phyloP scores from a whole-genome alignment of 2,888 invertebrate genomes.

The Dioctria linearis region DNA sequence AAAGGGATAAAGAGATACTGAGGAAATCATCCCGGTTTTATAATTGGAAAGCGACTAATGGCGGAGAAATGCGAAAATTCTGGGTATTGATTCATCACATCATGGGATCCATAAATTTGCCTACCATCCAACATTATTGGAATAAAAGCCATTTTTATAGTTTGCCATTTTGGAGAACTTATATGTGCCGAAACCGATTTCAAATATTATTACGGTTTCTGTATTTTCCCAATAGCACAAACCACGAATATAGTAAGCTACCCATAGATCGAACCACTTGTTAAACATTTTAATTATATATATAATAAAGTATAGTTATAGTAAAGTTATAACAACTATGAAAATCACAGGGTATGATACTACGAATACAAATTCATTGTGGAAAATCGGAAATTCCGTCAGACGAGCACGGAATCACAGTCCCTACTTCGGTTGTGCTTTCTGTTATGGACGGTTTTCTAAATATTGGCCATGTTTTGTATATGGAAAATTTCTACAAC shows the following conservation, averaged over 20 bases:
- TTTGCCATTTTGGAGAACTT: conserved; percentile 4
- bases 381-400: conserved; percentile 7
- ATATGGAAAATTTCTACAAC: conserved; percentile 22
- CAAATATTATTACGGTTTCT: conserved; percentile 16
- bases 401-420: conserved; percentile 17
- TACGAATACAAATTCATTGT: background rate
- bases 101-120: conserved; percentile 28
- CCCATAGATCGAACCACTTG: conserved; percentile 4
- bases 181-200: conserved; percentile 23
- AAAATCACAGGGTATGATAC: background rate
- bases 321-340: background rate
- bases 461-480: background rate
- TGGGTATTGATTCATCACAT: background rate
- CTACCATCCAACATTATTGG: conserved; percentile 25
- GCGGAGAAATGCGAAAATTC: conserved; percentile 21
- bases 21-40: too few species aligned
- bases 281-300: conserved; percentile 7
- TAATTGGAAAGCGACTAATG: conserved; percentile 5
- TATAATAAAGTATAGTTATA: background rate
- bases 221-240: conserved; percentile 2
- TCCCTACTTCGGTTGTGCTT: conserved; percentile 43
- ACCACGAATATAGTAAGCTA: conserved; percentile 17
- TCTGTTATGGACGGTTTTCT: conserved; percentile 29
- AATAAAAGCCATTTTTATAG: conserved; percentile 11
- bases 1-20: too few species aligned